Base-by-base conservation (phyloP, 1,140 invertebrate genomes). In the Meloidogyne hapla region DNA sequence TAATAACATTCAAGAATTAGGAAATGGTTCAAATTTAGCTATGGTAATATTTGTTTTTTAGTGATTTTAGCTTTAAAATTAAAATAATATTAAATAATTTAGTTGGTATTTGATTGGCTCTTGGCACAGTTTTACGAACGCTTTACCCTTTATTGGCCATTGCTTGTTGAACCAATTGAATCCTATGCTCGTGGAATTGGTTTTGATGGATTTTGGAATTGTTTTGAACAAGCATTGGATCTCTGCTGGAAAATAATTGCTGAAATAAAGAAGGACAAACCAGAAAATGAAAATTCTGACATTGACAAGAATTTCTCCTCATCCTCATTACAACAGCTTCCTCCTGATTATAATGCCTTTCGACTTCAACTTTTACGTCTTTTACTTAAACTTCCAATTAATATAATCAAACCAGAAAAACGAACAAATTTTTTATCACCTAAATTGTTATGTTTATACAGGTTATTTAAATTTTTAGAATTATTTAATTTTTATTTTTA, bases 81-180 rank as follows among this genome's bases (percentile, higher is more conserved):
- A 12, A 48, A 13, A 26, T 0, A 56, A 70, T 28, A 15, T 9
- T 3, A 12, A 18, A 61, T 64, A 38, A 79, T 81, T 67, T 42
- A 79, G 78, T 45, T 79, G 48, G 56, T 67, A 6, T 9, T 79
- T 13, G 42, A 70, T n/a, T 66, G 81, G 45, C 38, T 76, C 25
- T 38, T 79, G 4, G 74, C 79, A 1, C 79, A 80, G 62, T 71
- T 68, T 3, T 80, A 80, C 21, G 79, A 81, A 78, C 71, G 45
- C 0, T 45, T 80, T n/a, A 82, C 79, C 4, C 45, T 74, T 48
- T 78, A 71, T 38, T 80, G 79, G 79, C 79, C 79, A 15, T 45
- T 70, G 18, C 21, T 80, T 21, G 21, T 15, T 26, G 79, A 80
- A 68, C 40, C 40, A 15, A 73, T 74, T 18, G 74, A 81, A 64